Conservation (phyloP, 2,888 invertebrate species). For the Archaeoteleia sp. region DNA sequence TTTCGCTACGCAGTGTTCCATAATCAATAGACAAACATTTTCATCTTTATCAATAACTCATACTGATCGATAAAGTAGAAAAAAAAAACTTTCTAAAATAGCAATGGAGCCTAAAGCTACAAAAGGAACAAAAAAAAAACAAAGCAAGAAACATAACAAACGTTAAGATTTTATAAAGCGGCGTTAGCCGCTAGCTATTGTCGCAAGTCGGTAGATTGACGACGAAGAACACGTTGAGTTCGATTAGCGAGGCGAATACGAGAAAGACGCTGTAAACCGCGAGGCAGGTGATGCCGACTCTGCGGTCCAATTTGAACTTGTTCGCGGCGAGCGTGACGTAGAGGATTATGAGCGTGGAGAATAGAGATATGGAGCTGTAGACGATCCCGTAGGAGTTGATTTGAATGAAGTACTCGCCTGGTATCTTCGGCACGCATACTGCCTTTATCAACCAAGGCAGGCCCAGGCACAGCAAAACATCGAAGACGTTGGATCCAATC, state of each 20-base stretch:
- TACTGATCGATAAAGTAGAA: no score
- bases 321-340: conserved; percentile 81
- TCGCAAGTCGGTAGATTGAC: conserved; percentile 84
- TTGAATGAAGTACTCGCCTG: conserved; percentile 79
- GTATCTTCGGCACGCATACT: conserved; percentile 78
- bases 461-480: conserved; percentile 85
- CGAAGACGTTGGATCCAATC: conserved; percentile 89
- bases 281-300: conserved; percentile 82
- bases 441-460: conserved; percentile 87
- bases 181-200: conserved; percentile 48
- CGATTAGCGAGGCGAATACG: conserved; percentile 82
- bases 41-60: no score
- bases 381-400: conserved; percentile 86
- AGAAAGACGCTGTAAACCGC: conserved; percentile 82
- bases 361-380: conserved; percentile 84
- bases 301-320: conserved; percentile 82
- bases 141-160: no score
- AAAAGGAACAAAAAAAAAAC: no score
- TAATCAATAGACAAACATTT: no score
- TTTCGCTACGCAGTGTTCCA: no score
- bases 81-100: no score
- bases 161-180: conserved; percentile 12
- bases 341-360: conserved; percentile 83
- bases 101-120: no score
- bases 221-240: conserved; percentile 84